Conservation (phyloP, 1,140 invertebrate genomes). For the Probaryconus sp. region DNA sequence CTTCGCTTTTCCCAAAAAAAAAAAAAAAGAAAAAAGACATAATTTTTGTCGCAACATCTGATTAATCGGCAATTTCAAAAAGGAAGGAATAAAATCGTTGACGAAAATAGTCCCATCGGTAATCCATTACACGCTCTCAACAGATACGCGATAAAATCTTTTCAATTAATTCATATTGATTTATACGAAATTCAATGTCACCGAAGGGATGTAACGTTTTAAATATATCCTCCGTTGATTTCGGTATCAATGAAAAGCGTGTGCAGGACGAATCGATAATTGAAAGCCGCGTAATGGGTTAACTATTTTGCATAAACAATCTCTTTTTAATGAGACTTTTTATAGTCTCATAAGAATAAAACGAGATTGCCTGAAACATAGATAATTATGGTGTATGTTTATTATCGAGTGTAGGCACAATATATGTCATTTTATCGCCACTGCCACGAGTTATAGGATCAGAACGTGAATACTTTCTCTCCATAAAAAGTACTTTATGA, state of each 20-base stretch:
- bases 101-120: too few species aligned
- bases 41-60: too few species aligned
- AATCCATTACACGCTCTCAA: too few species aligned
- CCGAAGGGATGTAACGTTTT: not conserved
- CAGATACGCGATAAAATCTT: slow-evolving; percentile 1
- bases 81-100: too few species aligned
- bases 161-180: slow-evolving; percentile 21
- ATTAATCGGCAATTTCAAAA: too few species aligned
- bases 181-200: slow-evolving; percentile 12
- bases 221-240: not conserved
- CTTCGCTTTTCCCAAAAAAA: too few species aligned
- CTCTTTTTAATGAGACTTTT: slow-evolving; percentile 29
- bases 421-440: slow-evolving; percentile 50
- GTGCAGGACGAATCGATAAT: slow-evolving; percentile 9
- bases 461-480: slow-evolving; percentile 37
- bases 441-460: slow-evolving; percentile 45
- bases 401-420: slow-evolving; percentile 40
- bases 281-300: slow-evolving; percentile 4
- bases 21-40: too few species aligned
- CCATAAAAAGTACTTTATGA: slow-evolving; percentile 48
- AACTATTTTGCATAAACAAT: slow-evolving; percentile 37
- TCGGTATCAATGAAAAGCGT: not conserved
- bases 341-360: slow-evolving; percentile 20
- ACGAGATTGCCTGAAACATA: slow-evolving; percentile 20
- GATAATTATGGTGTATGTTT: slow-evolving; percentile 41